These are phyloP conservation scores for Nemurella pictetii DNA, from an alignment of 2,888 invertebrate genomes.

Conservation along the genomic window DNA sequence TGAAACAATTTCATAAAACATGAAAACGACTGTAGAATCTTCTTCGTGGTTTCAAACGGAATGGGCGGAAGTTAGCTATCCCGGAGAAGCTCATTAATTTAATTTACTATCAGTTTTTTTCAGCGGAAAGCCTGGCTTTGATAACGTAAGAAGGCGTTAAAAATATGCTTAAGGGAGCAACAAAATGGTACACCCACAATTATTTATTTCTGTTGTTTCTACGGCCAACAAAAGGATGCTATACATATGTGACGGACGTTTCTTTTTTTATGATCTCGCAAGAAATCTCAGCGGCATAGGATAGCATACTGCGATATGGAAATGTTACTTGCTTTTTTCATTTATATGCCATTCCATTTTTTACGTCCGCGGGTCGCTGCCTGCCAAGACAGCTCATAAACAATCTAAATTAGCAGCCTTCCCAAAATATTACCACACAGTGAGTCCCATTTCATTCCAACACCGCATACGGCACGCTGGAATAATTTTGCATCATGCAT, in stretches of 20 bases:
- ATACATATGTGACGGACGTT: neutral
- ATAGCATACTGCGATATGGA: neutral
- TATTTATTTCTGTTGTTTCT: neutral
- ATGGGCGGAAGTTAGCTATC: neutral
- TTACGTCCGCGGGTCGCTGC: neutral
- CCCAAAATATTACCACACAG: neutral
- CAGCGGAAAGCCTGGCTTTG: constrained; percentile 11
- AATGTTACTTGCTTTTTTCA: neutral
- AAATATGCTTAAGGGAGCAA: neutral
- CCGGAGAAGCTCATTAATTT: constrained; percentile 20
- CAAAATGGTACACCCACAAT: neutral
- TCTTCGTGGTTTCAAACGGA: neutral
- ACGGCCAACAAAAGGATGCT: neutral
- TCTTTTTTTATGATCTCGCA: neutral
- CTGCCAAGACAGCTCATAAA: neutral
- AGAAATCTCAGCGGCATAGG: neutral
- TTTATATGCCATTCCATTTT: neutral
- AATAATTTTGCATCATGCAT: neutral
- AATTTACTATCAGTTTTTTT: constrained; percentile 16
- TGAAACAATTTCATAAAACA: neutral
- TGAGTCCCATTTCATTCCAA: neutral
- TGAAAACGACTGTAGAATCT: neutral
- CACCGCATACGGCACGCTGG: neutral
- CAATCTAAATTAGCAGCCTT: neutral
- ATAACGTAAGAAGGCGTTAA: constrained; percentile 15